phyloP scores from a whole-genome alignment of 1,140 invertebrate species.

The Drosophila leontia region DNA sequence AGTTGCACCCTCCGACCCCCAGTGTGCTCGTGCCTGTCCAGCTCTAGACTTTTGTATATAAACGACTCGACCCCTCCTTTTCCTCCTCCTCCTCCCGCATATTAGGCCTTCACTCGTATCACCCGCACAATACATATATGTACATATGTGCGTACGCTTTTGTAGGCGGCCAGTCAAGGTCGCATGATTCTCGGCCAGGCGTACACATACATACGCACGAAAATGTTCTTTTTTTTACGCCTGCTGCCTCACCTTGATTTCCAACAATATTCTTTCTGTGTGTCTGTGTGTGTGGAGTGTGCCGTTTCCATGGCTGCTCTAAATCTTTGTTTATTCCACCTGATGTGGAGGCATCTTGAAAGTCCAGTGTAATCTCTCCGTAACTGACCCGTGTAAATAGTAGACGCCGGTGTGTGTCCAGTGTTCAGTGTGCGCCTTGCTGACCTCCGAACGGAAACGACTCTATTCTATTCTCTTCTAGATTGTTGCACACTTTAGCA shows the following conservation, averaged over 20 bases:
- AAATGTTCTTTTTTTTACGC: constrained; percentile 70
- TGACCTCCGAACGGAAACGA: constrained; percentile 47
- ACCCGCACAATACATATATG: constrained; percentile 30
- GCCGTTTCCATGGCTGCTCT: constrained; percentile 36
- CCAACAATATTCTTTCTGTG: constrained; percentile 32
- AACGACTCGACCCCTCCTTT: background rate
- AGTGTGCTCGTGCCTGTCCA: constrained; percentile 25
- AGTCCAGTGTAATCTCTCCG: background rate
- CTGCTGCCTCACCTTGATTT: constrained; percentile 75
- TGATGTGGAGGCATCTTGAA: constrained; percentile 1
- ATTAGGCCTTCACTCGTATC: constrained; percentile 13
- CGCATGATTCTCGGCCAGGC: constrained; percentile 46
- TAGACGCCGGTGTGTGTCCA: constrained; percentile 7
- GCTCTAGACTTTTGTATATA: constrained; percentile 27
- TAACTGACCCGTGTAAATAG: constrained; percentile 36
- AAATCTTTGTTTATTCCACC: constrained; percentile 40
- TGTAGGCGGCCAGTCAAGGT: constrained; percentile 69
- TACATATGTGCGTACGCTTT: constrained; percentile 26
- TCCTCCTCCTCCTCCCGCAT: background rate
- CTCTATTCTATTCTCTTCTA: constrained; percentile 69
- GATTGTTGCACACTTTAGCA: constrained; percentile 61
- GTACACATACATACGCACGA: constrained; percentile 24
- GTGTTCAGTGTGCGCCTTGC: constrained; percentile 25
- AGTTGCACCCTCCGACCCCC: constrained; percentile 2
- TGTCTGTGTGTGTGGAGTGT: constrained; percentile 26